Conservation (phyloP, 2,888 invertebrate species). For the Reticulitermes lucifugus region DNA sequence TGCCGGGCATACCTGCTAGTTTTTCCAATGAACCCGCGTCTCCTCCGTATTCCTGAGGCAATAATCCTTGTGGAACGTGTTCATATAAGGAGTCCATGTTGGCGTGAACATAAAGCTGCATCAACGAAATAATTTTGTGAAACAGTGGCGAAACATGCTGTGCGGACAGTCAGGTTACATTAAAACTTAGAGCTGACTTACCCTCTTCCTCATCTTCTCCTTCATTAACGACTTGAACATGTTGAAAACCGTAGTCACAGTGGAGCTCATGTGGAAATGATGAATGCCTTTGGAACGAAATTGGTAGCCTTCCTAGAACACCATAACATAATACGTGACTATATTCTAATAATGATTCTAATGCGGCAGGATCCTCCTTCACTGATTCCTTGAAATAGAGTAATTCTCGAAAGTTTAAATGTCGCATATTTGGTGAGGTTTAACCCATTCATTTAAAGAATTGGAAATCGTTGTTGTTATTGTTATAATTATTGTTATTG, state of each 20-base stretch:
- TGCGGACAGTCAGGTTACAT: no score
- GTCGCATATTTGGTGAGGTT: background rate
- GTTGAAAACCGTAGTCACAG: constrained; percentile 70
- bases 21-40: background rate
- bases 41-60: constrained; percentile 17
- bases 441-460: background rate
- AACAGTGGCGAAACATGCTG: background rate
- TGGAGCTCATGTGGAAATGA: constrained; percentile 70
- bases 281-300: constrained; percentile 70
- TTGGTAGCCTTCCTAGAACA: constrained; percentile 69
- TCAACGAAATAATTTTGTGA: background rate
- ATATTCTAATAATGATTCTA: background rate
- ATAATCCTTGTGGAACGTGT: background rate
- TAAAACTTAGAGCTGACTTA: constrained; percentile 59
- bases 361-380: no score
- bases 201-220: constrained; percentile 72
- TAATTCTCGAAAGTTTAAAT: background rate
- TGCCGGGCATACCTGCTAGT: background rate
- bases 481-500: no score
- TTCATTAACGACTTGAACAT: constrained; percentile 72
- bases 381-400: background rate
- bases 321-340: background rate
- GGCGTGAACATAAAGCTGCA: background rate
- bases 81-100: background rate
- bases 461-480: background rate